Evolutionary conservation across 64 coral and sea anemone species (phyloP), one percentile per base, ranked within the genome.

Genomic region (Dendronephthya gigantea): DNA sequence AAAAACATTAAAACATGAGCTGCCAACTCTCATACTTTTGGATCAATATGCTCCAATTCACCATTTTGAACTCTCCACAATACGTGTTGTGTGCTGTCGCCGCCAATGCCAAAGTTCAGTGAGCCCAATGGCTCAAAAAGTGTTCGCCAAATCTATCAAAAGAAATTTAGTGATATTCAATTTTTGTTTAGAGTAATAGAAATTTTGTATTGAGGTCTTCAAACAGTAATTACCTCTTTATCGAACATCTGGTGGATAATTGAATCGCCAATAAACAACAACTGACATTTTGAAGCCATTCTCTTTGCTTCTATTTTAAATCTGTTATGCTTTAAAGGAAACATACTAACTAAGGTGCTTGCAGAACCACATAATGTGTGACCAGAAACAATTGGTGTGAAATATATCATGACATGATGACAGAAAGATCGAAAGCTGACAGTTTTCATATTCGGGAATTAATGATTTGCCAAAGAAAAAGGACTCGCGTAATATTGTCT

Each of bases 1-100:
- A 11, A 45, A 45, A 11, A 19, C 23, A 58, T 6, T n/a, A 15
- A 8, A 56, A 14, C 2, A n/a, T 4, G 3, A 62, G 25, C 2
- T 4, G 19, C 25, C 50, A 0, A 52, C 7, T 10, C n/a, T 52
- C 15, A n/a, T 51, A 94, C 92, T 88, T 96, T 96, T 35, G 92
- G 87, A 36, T 82, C 74, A 4, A 98, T 37, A 0, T 14, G 48
- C 41, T 93, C 91, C 50, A 98, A 65, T 87, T 98, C 95, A 10
- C 95, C 95, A 90, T 93, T 91, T 81, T 98, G 89, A 75, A 93
- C 50, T 83, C 95, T 93, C 95, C 95, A 98, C 8, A 98, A 74
- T 0, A 93, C 82, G 49, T 93, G 89, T 23, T 98, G 90, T 37
- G 95, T 93, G 12, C 66, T 83, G 27, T 98, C 95, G 38, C 84